Evolutionary conservation across 1,140 invertebrate genomes (phyloP).

Genomic region (Apis florea): DNA sequence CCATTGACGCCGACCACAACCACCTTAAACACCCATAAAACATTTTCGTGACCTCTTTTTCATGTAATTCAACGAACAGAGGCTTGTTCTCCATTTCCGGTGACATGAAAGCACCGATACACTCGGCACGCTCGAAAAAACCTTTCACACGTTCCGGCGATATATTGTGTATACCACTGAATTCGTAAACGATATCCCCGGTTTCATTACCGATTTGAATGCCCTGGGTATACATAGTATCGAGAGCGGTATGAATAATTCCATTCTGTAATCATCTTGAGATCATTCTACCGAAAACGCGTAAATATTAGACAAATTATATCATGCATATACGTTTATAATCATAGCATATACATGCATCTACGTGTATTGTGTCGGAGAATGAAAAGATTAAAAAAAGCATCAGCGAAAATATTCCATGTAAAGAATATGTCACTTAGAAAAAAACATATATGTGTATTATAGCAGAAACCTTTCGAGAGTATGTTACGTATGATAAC

Average conservation of each 20-base stretch:
- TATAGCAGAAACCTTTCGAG: background rate
- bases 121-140: slow-evolving; percentile 16
- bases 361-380: background rate
- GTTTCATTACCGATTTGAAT: slow-evolving; percentile 37
- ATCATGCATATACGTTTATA: background rate
- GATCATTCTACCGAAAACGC: background rate
- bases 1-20: slow-evolving; percentile 71
- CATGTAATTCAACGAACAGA: slow-evolving; percentile 55
- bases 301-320: background rate
- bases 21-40: slow-evolving; percentile 68
- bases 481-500: slow-evolving; percentile 13
- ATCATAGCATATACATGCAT: background rate
- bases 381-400: slow-evolving; percentile 10
- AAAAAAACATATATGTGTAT: background rate
- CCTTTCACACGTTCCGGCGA: slow-evolving; percentile 37
- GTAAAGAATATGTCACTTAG: background rate
- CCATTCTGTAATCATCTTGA: background rate
- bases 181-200: slow-evolving; percentile 19
- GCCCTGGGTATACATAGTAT: background rate
- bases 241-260: slow-evolving; percentile 36
- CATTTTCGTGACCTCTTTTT: slow-evolving; percentile 66
- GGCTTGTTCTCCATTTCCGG: slow-evolving; percentile 57
- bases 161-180: slow-evolving; percentile 17
- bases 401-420: slow-evolving; percentile 6
- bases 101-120: slow-evolving; percentile 50